phyloP scores from a whole-genome alignment of 2,888 invertebrate species.

The Aromia moschata region DNA sequence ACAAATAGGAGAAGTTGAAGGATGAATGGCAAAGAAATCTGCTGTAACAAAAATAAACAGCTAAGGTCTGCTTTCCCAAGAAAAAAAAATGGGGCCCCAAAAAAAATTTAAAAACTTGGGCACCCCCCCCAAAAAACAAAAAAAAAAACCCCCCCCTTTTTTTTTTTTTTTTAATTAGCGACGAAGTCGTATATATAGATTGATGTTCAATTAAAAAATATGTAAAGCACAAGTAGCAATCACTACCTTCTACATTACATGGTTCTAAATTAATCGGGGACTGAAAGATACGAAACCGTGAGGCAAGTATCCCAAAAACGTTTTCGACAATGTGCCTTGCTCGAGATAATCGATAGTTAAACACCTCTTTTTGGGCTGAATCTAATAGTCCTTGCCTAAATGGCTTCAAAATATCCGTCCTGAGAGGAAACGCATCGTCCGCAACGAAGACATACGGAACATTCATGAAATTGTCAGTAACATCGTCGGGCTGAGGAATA shows the following conservation, averaged over 20 bases:
- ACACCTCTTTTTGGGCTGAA: constrained; percentile 4
- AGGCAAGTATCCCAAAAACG: constrained; percentile 21
- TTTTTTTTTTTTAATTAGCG: not conserved
- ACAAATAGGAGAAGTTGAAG: not conserved
- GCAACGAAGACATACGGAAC: not conserved
- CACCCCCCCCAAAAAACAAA: not conserved
- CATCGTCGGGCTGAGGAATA: constrained; percentile 33
- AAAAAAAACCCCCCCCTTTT: not conserved
- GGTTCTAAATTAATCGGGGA: not conserved
- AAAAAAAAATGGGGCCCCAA: constrained; percentile 17
- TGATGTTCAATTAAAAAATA: not conserved
- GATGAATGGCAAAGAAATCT: not conserved
- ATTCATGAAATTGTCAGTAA: not conserved
- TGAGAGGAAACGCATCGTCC: not conserved
- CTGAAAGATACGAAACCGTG: constrained; percentile 19
- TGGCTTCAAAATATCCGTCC: not conserved
- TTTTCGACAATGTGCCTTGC: constrained; percentile 21
- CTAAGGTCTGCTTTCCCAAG: not conserved
- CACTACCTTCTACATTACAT: not conserved
- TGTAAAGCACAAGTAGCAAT: not conserved
- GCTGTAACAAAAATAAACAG: not conserved
- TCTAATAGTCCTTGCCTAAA: constrained; percentile 23
- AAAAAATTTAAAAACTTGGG: constrained; percentile 6
- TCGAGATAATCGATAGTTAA: constrained; percentile 13
- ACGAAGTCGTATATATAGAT: not conserved